Evolutionary conservation across 2,797 vertebrate genomes (phyloP).

Genomic region (Melanotaenia trifasciata): DNA sequence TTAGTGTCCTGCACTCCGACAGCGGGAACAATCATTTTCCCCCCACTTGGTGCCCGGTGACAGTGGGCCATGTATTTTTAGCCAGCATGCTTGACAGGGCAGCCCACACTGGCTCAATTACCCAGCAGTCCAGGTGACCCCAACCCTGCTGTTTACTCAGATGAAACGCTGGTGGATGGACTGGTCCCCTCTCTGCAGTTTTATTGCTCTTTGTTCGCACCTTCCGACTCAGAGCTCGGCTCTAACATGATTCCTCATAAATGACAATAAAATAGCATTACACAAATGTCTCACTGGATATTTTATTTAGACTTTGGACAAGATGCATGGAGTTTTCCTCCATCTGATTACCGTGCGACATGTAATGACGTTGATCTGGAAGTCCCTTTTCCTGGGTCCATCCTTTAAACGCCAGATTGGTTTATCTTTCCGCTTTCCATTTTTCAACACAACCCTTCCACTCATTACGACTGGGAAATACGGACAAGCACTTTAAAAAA

Average conservation of each 20-base stretch:
- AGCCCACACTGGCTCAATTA: slow-evolving; percentile 90
- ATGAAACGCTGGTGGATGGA: slow-evolving; percentile 87
- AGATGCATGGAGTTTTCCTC: slow-evolving; percentile 56
- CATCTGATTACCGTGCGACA: slow-evolving; percentile 72
- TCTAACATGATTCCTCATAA: slow-evolving; percentile 70
- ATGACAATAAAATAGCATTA: slow-evolving; percentile 77
- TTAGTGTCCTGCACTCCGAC: slow-evolving; percentile 84
- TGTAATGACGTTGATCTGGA: slow-evolving; percentile 75
- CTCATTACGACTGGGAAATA: slow-evolving; percentile 94
- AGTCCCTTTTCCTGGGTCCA: slow-evolving; percentile 63
- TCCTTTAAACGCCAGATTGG: slow-evolving; percentile 82
- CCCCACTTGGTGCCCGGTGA: slow-evolving; percentile 89
- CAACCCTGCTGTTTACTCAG: slow-evolving; percentile 87
- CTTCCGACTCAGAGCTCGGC: slow-evolving; percentile 13
- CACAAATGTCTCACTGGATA: slow-evolving; percentile 53
- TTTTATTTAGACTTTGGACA: slow-evolving; percentile 64
- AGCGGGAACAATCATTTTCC: slow-evolving; percentile 89
- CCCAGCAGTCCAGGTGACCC: slow-evolving; percentile 89
- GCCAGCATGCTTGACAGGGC: slow-evolving; percentile 87
- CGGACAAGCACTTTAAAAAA: slow-evolving; percentile 95
- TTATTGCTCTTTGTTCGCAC: slow-evolving; percentile 68
- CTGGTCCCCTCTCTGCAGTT: slow-evolving; percentile 71
- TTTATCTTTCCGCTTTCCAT: slow-evolving; percentile 85
- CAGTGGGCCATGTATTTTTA: slow-evolving; percentile 91
- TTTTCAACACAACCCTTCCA: slow-evolving; percentile 87